Evolutionary conservation across 1,140 invertebrate species (phyloP), one percentile per base, ranked within the genome.

Genomic region (Diploscapter pachys): DNA sequence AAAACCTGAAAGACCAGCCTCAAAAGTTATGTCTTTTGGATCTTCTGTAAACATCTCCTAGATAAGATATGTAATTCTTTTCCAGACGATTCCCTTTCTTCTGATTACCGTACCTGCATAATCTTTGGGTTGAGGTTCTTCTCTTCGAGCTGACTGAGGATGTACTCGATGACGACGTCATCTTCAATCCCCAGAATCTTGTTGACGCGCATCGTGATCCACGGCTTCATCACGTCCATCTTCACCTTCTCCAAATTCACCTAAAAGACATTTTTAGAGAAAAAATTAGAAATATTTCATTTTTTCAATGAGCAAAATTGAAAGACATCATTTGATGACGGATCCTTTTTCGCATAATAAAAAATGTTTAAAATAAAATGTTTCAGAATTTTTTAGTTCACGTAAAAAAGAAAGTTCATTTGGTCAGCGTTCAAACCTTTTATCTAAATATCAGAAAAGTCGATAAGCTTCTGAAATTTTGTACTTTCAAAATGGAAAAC

Each of bases 211-310:
- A 94, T 91, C 50, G 94, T 93, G 81, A 99, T 99, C 96, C 97
- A 99, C 78, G 97, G 97, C 86, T 98, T 97, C 77, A 99, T 90
- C 6, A 95, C 93, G 85, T 99, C 95, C 79, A 99, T 87, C 87
- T 99, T 98, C 52, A 99, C 93, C 89, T 98, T 98, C 57, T 91
- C 91, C 93, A 98, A 96, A 86, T 99, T 96, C 85, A 99, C 93
- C 94, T 96, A 81, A 59, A 88, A 65, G 31, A 31, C 31, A 31
- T 31, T 31, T 31, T 31, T 31, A 87, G 82, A 79, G 76, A 76
- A 72, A 5, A 59, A n/a, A 72, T 11, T 31, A 11, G 13, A 48
- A n/a, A 70, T 61, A 70, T 59, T 59, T 70, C 63, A 61, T 52
- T 70, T 61, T 52, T 70, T 59, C 9, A 70, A 51, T 56, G 62